Conservation (phyloP, 1,140 invertebrate genomes). For the Drosophila sechellia region DNA sequence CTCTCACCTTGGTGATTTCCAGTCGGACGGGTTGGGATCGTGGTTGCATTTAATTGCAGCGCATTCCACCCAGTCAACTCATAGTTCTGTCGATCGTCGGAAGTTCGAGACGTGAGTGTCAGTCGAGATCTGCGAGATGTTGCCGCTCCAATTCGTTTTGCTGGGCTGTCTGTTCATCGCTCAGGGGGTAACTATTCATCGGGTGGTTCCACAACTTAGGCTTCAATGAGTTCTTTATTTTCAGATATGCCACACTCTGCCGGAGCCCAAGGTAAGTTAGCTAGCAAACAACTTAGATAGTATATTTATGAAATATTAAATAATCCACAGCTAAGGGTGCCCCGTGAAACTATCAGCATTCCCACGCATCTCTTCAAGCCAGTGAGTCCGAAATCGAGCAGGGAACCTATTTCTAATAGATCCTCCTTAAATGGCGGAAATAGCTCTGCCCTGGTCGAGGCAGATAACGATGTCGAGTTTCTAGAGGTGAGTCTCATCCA, state of each 20-base stretch:
- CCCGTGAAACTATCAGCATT: conserved; percentile 46
- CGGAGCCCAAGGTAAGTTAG: conserved; percentile 28
- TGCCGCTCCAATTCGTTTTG: conserved; percentile 5
- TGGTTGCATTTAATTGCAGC: conserved; percentile 29
- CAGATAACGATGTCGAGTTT: not conserved
- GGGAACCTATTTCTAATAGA: not conserved
- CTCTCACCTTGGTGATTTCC: conserved; percentile 58
- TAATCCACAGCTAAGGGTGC: conserved; percentile 23
- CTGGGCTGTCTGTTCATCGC: conserved; percentile 18
- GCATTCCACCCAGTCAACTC: conserved; percentile 25
- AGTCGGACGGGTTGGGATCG: conserved; percentile 54
- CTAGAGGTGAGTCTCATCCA: conserved; percentile 2
- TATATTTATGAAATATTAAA: not conserved
- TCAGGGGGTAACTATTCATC: conserved; percentile 31
- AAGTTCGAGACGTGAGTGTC: conserved; percentile 33
- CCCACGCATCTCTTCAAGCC: conserved; percentile 59
- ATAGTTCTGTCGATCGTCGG: conserved; percentile 30
- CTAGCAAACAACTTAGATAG: too few relatives aligned
- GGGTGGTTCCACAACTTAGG: not conserved
- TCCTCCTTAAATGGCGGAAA: not conserved
- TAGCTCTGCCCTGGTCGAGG: not conserved
- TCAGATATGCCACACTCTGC: conserved; percentile 29
- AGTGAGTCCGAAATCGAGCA: not conserved
- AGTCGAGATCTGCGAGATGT: conserved; percentile 8
- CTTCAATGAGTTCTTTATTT: not conserved